Base-by-base conservation (phyloP, 2,888 invertebrate species). In the Muscina levida region DNA sequence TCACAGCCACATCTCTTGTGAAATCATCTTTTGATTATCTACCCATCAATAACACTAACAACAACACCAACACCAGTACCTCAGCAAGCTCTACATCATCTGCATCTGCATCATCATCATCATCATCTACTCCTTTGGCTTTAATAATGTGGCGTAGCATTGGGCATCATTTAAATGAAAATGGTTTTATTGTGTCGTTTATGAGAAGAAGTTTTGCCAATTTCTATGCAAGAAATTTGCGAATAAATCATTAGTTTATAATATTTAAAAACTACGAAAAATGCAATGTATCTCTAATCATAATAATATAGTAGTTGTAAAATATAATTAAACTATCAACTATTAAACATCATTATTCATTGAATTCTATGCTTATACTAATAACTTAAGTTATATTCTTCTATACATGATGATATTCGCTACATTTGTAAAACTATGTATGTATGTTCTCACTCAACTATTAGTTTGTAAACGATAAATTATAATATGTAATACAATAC, bases 181-280 rank as follows among this genome's bases (percentile, higher is more conserved):
- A 82, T 83, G 82, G 82, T 73, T 84, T 84, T 82, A 67, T 77
- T 22, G 83, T 78, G 76, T 85, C 87, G 88, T 87, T 85, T 5
- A 80, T 86, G 31, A 83, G 83, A 79, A 87, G 84, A 79, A 87
- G 84, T 76, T 82, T 87, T 80, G 82, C 83, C 72, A 85, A 83
- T 81, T 86, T 86, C 57, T 86, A 87, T 82, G 82, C 84, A 75
- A 85, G 84, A 83, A 85, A 84, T 78, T 56, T 68, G 44, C 77
- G 72, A 68, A 56, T 72, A 39, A 42, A 62, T 22, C 19, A 17
- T 31, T 31, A 31, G 8, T 31, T 5, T 31, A 5, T 31, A 31
- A 3, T 31, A 5, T 3, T 5, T 31, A 5, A 31, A 3, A 31
- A 31, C 31, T 31, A 31, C 31, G 8, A 8, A 31, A 31, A 31